Percentiles rank a stretch among this genome's conserved stretches.
These are phyloP conservation scores for Dryobates pubescens DNA, from an alignment of 2,797 vertebrate genomes.

Conservation along the genomic window DNA sequence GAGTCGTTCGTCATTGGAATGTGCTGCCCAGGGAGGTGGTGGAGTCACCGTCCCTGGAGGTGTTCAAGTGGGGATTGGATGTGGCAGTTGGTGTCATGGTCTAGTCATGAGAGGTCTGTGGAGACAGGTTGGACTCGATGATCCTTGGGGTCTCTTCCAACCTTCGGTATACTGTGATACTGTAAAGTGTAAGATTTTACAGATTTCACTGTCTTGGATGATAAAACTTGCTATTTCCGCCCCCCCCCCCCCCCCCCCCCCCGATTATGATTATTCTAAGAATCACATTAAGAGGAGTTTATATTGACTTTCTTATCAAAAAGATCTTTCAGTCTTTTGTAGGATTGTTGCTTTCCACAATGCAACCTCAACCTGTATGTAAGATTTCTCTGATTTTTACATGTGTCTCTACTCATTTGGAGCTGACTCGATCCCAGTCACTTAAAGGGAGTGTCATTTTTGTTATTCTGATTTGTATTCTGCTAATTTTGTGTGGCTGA, in stretches of 20 bases:
- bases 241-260: too few relatives aligned
- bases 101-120: too few relatives aligned
- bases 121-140: too few relatives aligned
- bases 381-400: background rate
- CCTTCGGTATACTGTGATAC: too few relatives aligned
- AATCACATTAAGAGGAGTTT: background rate
- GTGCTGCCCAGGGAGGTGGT: too few relatives aligned
- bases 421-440: background rate
- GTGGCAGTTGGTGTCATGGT: too few relatives aligned
- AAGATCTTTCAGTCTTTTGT: background rate
- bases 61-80: too few relatives aligned
- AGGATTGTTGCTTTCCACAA: background rate
- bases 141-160: too few relatives aligned
- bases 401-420: background rate
- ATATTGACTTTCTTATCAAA: background rate
- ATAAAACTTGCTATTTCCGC: background rate
- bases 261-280: background rate
- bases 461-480: background rate
- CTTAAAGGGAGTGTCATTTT: background rate
- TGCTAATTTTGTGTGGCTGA: background rate
- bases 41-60: too few relatives aligned
- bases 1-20: too few relatives aligned
- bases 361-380: background rate
- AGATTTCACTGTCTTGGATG: background rate
- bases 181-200: background rate